Base-by-base conservation (phyloP, 2,888 invertebrate genomes). In the Eristalis tenax region DNA sequence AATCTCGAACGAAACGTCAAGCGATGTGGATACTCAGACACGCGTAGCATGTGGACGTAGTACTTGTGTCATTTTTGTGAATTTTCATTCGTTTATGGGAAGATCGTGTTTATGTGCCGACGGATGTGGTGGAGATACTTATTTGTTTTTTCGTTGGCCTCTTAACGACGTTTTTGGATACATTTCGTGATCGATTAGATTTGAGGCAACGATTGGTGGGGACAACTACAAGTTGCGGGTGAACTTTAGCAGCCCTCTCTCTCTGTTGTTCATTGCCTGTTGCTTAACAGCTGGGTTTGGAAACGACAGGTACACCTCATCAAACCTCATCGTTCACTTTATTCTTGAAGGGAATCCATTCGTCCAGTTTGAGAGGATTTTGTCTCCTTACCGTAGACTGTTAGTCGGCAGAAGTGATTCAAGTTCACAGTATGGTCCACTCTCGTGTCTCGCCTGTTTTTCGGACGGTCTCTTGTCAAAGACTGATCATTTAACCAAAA, bases 1-100 rank as follows among this genome's bases (percentile, higher is more conserved):
- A 28, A 87, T 87, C 87, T 86, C 86, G 86, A 83, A 86, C 50
- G 82, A 74, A 82, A 61, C 69, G 22, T 66, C 78, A 32, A 63
- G 81, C 26, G 73, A 65, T 65, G 50, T 64, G 81, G 63, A 61
- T 63, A 77, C 50, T 18, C 1, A 38, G 5, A n/a, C 1, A 8
- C 50, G 18, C 18, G 50, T 50, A 50, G 50, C 18, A 50, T 50
- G 50, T 50, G 50, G 50, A 50, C 50, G 50, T 50, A 18, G 50
- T 50, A 18, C 50, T 43, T 43, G 43, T 43, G 22, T 23, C 57
- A 57, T 4, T 35, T 63, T 18, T 61, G 23, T 63, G 13, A 28
- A 64, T 69, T 50, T 43, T 38, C 6, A 22, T 64, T 40, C n/a
- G 13, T 28, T 61, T 68, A 64, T 76, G 56, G 71, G 32, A 75